Evolutionary conservation across 2,113 vertebrate species (phyloP), one percentile per base, ranked within the genome.

Genomic region (Charadrius vociferus): DNA sequence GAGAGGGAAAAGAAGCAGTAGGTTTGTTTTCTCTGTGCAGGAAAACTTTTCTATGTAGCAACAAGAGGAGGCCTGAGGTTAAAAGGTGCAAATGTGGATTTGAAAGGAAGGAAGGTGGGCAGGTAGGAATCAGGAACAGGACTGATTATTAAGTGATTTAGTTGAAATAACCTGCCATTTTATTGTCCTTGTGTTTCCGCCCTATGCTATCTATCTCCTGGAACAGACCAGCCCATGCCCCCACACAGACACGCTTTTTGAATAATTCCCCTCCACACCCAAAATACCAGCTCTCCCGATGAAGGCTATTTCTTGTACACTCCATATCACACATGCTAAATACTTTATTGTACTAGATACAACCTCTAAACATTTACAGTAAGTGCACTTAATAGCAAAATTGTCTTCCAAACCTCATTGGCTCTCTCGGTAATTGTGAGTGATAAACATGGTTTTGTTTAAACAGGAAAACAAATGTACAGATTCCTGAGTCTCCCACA

Each of bases 301-400:
- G 18, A 88, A 95, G 61, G 52, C 21, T 78, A 67, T 79, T 89
- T 95, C 78, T 88, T 92, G 80, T 80, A 95, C 58, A 43, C 83
- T 92, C 80, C 52, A 6, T 61, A 92, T 94, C 93, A 79, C 36
- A 96, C 73, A 91, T 84, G 70, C 91, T 87, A 95, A 93, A 96
- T 91, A 94, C 56, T 96, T 95, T 92, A 93, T 89, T 95, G 81
- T 92, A 79, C 75, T 79, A 89, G 61, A 88, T 91, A 92, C n/a
- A 95, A 92, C 43, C 62, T 96, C 86, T 87, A 95, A 94, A 91
- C 86, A 79, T 95, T 95, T 96, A 95, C 91, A 95, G 92, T 95
- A 96, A 95, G 85, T 94, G 88, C 93, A 97, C 91, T 95, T 95
- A 91, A 77, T 91, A 92, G 75, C 65, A 95, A 67, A 53, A 71